Evolutionary conservation across 2,113 vertebrate genomes (phyloP).

Genomic region (Menura novaehollandiae): DNA sequence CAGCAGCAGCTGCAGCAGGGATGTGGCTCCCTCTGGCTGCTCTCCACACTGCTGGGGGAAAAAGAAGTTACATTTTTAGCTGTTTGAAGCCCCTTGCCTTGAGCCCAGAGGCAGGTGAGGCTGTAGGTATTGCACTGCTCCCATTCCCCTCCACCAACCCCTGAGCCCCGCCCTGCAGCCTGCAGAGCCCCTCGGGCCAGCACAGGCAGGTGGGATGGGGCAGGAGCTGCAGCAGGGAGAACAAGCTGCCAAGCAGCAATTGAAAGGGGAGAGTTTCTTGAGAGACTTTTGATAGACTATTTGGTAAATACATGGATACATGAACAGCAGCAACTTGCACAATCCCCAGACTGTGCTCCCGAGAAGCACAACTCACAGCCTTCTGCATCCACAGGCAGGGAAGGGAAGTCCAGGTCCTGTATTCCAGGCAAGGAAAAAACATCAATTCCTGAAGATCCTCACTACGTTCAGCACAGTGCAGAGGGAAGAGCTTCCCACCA

Average conservation of each 20-base stretch:
- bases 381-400: not conserved
- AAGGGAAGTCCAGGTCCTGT: not conserved
- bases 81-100: not conserved
- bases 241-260: accelerated
- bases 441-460: not conserved
- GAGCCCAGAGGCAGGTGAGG: not conserved
- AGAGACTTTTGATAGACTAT: not conserved
- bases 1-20: not conserved
- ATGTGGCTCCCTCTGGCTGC: not conserved
- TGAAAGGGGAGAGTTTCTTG: not conserved
- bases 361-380: not conserved
- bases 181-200: not conserved
- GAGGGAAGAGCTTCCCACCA: not conserved
- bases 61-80: not conserved
- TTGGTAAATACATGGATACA: conserved; percentile 17
- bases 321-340: not conserved
- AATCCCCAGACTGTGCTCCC: not conserved
- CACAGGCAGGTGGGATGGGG: not conserved
- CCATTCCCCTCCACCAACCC: not conserved
- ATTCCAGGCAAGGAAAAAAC: not conserved
- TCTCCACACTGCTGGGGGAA: not conserved
- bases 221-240: not conserved
- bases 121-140: not conserved
- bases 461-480: not conserved
- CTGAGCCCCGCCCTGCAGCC: not conserved